These are phyloP conservation scores for Champsocephalus esox DNA, from an alignment of 2,797 vertebrate genomes.

Conservation along the genomic window DNA sequence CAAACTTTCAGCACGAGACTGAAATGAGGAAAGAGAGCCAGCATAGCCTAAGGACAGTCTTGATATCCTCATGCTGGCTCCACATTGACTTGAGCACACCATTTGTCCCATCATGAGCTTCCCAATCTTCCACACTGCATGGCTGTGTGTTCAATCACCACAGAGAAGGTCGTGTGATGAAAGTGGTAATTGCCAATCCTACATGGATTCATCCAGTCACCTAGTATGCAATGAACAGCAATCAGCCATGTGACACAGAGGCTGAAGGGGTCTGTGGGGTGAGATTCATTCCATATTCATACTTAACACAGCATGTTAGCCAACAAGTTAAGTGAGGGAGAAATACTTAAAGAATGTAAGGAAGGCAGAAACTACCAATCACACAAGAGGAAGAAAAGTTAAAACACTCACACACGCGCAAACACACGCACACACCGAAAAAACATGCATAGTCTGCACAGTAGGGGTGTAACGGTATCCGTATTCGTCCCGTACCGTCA, in stretches of 20 bases:
- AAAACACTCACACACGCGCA: constrained; percentile 3
- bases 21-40: constrained; percentile 16
- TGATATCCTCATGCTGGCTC: constrained; percentile 29
- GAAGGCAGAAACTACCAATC: not conserved
- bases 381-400: not conserved
- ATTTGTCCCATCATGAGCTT: constrained; percentile 33
- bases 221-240: constrained; percentile 28
- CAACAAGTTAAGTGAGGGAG: constrained; percentile 7
- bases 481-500: too few relatives aligned
- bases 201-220: constrained; percentile 28
- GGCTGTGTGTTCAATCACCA: constrained; percentile 29
- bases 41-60: constrained; percentile 20
- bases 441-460: constrained; percentile 13
- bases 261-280: not conserved
- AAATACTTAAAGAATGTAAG: constrained; percentile 6
- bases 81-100: constrained; percentile 32
- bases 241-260: constrained; percentile 9
- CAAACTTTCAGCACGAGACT: constrained; percentile 1
- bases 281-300: constrained; percentile 37
- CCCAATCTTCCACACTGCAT: constrained; percentile 20
- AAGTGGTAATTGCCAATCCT: constrained; percentile 26
- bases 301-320: constrained; percentile 16
- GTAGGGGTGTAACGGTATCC: not conserved
- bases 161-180: not conserved
- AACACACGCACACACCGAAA: constrained; percentile 1